Percentiles rank a stretch among this genome's conserved stretches.
Evolutionary conservation across 1,140 invertebrate species (phyloP).

Genomic region (Aphis gossypii): DNA sequence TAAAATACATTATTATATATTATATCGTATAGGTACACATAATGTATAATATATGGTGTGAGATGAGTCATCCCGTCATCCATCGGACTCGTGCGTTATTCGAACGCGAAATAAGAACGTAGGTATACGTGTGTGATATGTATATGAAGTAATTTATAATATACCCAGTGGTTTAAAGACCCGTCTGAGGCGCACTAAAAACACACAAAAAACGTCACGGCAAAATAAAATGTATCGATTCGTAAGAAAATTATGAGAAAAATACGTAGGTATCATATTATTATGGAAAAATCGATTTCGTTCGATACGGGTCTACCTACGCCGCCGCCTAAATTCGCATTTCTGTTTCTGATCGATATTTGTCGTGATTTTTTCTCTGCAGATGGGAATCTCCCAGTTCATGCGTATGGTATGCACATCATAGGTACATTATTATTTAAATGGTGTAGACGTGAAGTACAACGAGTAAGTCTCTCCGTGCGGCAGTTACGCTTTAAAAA

Average conservation of each 20-base stretch:
- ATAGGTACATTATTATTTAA: too few species aligned
- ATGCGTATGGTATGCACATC: too few species aligned
- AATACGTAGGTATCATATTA: not conserved
- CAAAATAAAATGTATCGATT: not conserved
- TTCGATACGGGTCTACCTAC: not conserved
- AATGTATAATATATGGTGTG: not conserved
- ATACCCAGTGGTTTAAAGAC: not conserved
- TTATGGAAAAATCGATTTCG: not conserved
- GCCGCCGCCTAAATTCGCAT: too few species aligned
- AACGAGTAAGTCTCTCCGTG: not conserved
- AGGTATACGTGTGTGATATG: not conserved
- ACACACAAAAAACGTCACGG: not conserved
- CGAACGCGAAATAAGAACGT: not conserved
- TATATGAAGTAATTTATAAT: not conserved
- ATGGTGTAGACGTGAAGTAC: not conserved
- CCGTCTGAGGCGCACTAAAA: not conserved
- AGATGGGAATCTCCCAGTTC: too few species aligned
- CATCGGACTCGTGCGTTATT: not conserved
- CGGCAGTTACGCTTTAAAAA: not conserved
- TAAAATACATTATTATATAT: constrained; percentile 15
- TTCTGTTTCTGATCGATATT: not conserved
- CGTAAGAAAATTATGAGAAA: not conserved
- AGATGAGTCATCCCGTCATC: not conserved
- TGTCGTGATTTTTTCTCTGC: not conserved
- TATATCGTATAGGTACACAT: not conserved